Evolutionary conservation across 1,140 invertebrate species (phyloP).

Genomic region (Drosophila dunni): DNA sequence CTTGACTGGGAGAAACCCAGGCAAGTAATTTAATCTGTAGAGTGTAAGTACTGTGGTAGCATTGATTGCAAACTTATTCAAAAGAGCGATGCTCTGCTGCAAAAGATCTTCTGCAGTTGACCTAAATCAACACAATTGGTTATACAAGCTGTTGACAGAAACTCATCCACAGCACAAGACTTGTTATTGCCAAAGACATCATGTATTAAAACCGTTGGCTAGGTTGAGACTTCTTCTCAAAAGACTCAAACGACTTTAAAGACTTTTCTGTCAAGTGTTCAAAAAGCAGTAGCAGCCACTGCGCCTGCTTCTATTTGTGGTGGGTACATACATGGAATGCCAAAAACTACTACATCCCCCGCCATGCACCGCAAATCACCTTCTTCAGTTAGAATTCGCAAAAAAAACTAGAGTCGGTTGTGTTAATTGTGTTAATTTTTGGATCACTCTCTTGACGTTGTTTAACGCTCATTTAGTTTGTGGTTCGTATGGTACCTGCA

Average conservation of each 20-base stretch:
- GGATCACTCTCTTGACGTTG: conserved; percentile 37
- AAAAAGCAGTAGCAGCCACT: conserved; percentile 19
- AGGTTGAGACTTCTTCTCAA: conserved; percentile 63
- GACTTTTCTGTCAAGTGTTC: conserved; percentile 1
- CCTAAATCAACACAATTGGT: conserved; percentile 68
- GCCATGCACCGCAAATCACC: not conserved
- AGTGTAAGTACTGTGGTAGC: not conserved
- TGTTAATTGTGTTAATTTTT: conserved; percentile 51
- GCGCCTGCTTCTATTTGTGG: conserved; percentile 65
- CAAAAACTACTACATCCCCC: conserved; percentile 9
- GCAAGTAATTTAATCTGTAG: conserved; percentile 8
- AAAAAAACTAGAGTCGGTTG: conserved; percentile 20
- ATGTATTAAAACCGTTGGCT: conserved; percentile 22
- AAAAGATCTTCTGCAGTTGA: conserved; percentile 22
- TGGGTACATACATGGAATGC: conserved; percentile 34
- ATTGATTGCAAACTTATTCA: too few species aligned
- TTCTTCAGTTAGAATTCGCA: conserved; percentile 53
- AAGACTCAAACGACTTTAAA: conserved; percentile 26
- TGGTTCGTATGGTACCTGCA: not conserved
- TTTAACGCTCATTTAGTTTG: conserved; percentile 14
- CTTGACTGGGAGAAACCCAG: conserved; percentile 28
- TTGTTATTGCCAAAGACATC: conserved; percentile 60
- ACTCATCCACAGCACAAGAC: conserved; percentile 17
- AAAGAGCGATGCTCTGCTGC: conserved; percentile 6
- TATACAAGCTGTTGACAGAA: conserved; percentile 60